A percentile compares a stretch with the other conserved stretches of the same genome.
phyloP scores from a whole-genome alignment of 1,140 invertebrate species.

The Limonius californicus region DNA sequence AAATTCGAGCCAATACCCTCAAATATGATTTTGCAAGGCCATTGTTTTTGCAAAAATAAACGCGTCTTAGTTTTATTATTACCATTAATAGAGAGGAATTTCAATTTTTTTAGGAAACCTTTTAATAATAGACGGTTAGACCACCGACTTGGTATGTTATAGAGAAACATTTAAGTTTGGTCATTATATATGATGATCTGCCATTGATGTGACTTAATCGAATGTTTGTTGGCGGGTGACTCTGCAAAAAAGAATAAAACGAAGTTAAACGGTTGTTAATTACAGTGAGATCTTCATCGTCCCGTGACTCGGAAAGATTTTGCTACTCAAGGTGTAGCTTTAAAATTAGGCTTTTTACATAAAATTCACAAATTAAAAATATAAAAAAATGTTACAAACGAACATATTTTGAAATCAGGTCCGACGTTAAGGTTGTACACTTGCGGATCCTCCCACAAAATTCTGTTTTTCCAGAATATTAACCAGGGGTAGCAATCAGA shows the following conservation, averaged over 20 bases:
- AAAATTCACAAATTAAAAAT: too few relatives aligned
- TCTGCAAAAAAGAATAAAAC: constrained; percentile 21
- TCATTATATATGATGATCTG: constrained; percentile 11
- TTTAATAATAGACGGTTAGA: constrained; percentile 1
- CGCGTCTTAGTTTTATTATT: constrained; percentile 4
- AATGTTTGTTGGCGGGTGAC: constrained; percentile 18
- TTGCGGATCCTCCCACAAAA: neutral
- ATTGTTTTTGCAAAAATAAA: too few relatives aligned
- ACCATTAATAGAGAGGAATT: neutral
- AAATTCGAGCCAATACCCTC: too few relatives aligned
- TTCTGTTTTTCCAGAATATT: constrained; percentile 13
- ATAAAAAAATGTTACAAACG: too few relatives aligned
- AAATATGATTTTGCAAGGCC: too few relatives aligned
- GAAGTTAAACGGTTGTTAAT: constrained; percentile 21
- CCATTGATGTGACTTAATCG: constrained; percentile 20
- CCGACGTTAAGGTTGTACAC: too few relatives aligned
- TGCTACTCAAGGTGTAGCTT: neutral
- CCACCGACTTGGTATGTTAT: constrained; percentile 10
- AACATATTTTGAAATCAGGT: too few relatives aligned
- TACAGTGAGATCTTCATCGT: constrained; percentile 5
- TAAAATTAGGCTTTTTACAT: neutral
- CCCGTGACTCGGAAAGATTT: neutral
- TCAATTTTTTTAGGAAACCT: neutral
- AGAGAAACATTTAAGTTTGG: constrained; percentile 8
- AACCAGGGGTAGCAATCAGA: constrained; percentile 11